phyloP scores from a whole-genome alignment of 1,140 invertebrate genomes.

The Drosophila nigromelanica region DNA sequence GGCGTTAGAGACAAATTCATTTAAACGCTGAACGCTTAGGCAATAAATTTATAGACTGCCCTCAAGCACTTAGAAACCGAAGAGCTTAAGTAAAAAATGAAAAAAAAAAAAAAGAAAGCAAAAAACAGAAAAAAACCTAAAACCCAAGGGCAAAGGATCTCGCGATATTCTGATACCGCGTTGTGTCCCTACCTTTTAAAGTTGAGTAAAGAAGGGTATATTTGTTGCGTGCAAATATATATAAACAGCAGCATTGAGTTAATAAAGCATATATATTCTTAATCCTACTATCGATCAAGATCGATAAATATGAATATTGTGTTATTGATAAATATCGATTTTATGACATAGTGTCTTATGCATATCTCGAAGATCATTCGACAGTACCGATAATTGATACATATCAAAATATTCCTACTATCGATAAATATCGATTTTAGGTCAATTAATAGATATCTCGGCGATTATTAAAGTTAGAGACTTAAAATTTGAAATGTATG shows the following conservation, averaged over 20 bases:
- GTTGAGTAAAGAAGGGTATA: not conserved
- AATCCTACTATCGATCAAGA: too few relatives aligned
- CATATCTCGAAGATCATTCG: too few relatives aligned
- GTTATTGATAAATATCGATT: slow-evolving; percentile 34
- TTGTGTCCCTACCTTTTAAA: too few relatives aligned
- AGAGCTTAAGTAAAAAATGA: slow-evolving; percentile 17
- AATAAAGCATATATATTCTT: too few relatives aligned
- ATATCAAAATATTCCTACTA: too few relatives aligned
- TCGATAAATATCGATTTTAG: slow-evolving; percentile 28
- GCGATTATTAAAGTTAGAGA: too few relatives aligned
- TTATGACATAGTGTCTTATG: not conserved
- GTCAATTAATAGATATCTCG: too few relatives aligned
- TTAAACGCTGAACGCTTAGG: slow-evolving; percentile 66
- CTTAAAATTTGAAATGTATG: too few relatives aligned
- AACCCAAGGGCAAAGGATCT: not conserved
- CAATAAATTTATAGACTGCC: slow-evolving; percentile 82
- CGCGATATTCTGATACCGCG: not conserved
- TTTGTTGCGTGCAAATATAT: too few relatives aligned
- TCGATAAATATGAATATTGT: too few relatives aligned
- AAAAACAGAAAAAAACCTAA: not conserved
- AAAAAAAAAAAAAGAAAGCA: not conserved
- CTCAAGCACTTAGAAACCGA: slow-evolving; percentile 45
- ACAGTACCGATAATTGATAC: too few relatives aligned
- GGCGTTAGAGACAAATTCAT: slow-evolving; percentile 83
- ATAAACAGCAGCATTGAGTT: too few relatives aligned